Conservation (phyloP, 2,888 invertebrate species). For the Endotricha flammealis region DNA sequence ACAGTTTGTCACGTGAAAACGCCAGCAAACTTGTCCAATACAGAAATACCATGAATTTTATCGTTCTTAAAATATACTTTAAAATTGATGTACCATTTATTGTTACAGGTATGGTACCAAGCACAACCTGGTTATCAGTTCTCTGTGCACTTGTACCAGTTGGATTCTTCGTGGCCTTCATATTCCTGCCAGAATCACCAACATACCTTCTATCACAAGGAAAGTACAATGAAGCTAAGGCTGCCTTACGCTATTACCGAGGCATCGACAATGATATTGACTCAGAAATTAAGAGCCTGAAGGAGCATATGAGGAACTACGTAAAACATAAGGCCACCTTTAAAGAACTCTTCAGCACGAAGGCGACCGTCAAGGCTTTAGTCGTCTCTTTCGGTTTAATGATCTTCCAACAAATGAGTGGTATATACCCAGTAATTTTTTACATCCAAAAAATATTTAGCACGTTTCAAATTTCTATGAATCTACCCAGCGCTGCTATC, state of each 20-base stretch:
- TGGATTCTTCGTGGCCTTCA: slow-evolving; percentile 68
- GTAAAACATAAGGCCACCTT: slow-evolving; percentile 62
- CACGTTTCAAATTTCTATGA: slow-evolving; percentile 57
- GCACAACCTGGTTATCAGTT: slow-evolving; percentile 55
- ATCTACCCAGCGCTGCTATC: slow-evolving; percentile 67
- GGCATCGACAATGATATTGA: slow-evolving; percentile 78
- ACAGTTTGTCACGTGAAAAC: too few species aligned
- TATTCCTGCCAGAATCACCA: slow-evolving; percentile 86
- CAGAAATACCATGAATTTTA: too few species aligned
- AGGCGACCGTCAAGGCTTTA: slow-evolving; percentile 62
- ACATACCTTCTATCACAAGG: slow-evolving; percentile 78
- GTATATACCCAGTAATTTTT: slow-evolving; percentile 80
- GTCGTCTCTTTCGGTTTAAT: slow-evolving; percentile 79
- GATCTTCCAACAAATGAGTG: slow-evolving; percentile 81
- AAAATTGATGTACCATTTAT: too few species aligned
- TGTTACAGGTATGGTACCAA: slow-evolving; percentile 61
- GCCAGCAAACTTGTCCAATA: too few species aligned
- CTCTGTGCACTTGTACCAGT: slow-evolving; percentile 62
- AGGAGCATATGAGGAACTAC: slow-evolving; percentile 63
- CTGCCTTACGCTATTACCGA: slow-evolving; percentile 79
- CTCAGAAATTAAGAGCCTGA: slow-evolving; percentile 71
- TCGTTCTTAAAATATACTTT: too few species aligned
- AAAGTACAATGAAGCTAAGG: slow-evolving; percentile 76
- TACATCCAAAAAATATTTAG: slow-evolving; percentile 77
- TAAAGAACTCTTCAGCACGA: slow-evolving; percentile 58